Evolutionary conservation across 2,888 invertebrate genomes (phyloP), one percentile per base, ranked within the genome.

Genomic region (Lasioglossum leucozonium): DNA sequence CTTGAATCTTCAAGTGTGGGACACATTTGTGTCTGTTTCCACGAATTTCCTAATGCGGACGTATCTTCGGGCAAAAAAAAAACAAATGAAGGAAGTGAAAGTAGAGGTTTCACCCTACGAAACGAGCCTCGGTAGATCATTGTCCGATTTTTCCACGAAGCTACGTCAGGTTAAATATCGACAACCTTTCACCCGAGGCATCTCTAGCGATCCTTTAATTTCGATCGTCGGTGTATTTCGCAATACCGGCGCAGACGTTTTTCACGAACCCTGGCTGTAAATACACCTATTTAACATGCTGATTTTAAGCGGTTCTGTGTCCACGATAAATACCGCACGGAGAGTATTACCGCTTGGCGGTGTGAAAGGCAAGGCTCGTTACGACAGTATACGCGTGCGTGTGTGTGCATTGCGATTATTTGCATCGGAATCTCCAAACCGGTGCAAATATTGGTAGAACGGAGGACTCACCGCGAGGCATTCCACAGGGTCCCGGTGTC

Each of bases 401-500:
- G 22, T 51, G 51, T 51, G 51, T 8, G 8, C 51, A n/a, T n/a
- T 55, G 26, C 16, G 37, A 37, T 34, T 37, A 34, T 65, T 65
- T 34, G 18, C 65, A 16, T n/a, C 26, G 58, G 2, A 58, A 58
- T 34, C 18, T 10, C 0, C 2, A 16, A 34, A 37, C 37, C 8
- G 22, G 18, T 4, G 4, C 18, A 34, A 34, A 34, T 34, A 65
- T 65, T 65, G 2, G 16, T 2, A 8, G 18, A 65, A 8, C 22
- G 22, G 22, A 18, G n/a, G 4, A 84, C 89, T 89, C 22, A 91
- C 90, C 91, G n/a, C 91, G 91, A 40, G 99, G 98, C 98, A 99
- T 98, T 88, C 99, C 99, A 95, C 99, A 99, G 84, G 99, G 99
- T 86, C 97, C 97, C 92, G 97, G 97, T 47, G 99, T 99, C 93